These are phyloP conservation scores for Ganaspis brasiliensis DNA, from an alignment of 2,888 invertebrate genomes.

Conservation along the genomic window DNA sequence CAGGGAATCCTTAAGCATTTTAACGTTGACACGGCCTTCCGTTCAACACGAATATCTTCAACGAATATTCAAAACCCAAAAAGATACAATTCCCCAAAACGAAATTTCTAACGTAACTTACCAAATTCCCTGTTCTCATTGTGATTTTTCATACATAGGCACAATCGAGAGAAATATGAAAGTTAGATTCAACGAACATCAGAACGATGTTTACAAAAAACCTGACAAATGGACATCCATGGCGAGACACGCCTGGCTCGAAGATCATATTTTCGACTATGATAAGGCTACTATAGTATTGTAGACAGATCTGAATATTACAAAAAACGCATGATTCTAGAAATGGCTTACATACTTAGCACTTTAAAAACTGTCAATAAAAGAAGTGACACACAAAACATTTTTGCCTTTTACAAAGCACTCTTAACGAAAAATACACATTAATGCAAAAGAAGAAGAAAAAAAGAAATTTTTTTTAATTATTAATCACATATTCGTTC, in stretches of 20 bases:
- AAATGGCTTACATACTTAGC: too few relatives aligned
- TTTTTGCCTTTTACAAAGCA: too few relatives aligned
- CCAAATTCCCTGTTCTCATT: slow-evolving; percentile 43
- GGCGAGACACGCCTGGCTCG: neutral
- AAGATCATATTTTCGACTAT: slow-evolving; percentile 45
- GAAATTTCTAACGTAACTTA: slow-evolving; percentile 34
- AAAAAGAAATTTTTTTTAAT: too few relatives aligned
- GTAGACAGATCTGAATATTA: too few relatives aligned
- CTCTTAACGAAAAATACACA: too few relatives aligned
- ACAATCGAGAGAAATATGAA: slow-evolving; percentile 42
- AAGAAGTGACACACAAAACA: too few relatives aligned
- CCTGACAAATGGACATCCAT: neutral
- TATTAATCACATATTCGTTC: too few relatives aligned
- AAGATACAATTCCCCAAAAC: slow-evolving; percentile 18
- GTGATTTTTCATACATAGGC: slow-evolving; percentile 40
- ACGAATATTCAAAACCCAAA: slow-evolving; percentile 27
- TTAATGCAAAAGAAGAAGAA: too few relatives aligned
- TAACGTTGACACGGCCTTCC: neutral
- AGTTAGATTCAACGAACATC: slow-evolving; percentile 37
- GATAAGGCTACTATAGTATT: too few relatives aligned
- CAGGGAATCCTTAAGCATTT: neutral
- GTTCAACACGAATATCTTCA: neutral
- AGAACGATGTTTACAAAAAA: slow-evolving; percentile 21
- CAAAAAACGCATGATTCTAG: too few relatives aligned
- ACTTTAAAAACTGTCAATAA: too few relatives aligned